Percentiles rank a stretch among this genome's conserved stretches.
Conservation (phyloP, 2,113 vertebrate species). For the Ivindomyrus marchei region DNA sequence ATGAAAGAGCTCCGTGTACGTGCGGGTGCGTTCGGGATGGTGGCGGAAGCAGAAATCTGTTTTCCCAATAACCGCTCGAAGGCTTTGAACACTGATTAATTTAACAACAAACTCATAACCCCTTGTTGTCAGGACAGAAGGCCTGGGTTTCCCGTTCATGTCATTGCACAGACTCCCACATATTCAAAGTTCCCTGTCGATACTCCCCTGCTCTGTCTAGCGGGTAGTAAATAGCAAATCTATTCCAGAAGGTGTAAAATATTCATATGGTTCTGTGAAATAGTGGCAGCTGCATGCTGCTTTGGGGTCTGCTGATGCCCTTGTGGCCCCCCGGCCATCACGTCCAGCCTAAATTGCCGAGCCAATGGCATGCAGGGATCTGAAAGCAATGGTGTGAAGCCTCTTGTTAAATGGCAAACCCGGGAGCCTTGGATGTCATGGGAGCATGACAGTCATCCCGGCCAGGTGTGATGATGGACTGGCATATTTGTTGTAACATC, state of each 20-base stretch:
- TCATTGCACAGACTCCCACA: constrained; percentile 32
- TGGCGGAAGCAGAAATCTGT: background rate
- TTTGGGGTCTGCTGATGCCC: constrained; percentile 24
- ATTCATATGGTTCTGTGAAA: constrained; percentile 50
- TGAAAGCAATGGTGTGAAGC: background rate
- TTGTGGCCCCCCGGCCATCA: background rate
- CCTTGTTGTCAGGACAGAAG: background rate
- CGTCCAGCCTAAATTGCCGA: background rate
- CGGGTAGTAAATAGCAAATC: constrained; percentile 35
- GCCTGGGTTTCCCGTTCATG: constrained; percentile 14
- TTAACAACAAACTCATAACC: constrained; percentile 15
- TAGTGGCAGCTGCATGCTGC: constrained; percentile 28
- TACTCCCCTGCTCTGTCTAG: constrained; percentile 22
- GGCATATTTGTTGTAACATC: background rate
- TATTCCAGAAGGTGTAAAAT: constrained; percentile 51
- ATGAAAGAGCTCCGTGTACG: background rate
- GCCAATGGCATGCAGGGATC: background rate
- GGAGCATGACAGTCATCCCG: background rate
- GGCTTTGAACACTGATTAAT: background rate
- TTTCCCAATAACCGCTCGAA: background rate
- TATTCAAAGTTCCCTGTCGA: constrained; percentile 34
- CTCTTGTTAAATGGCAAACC: background rate
- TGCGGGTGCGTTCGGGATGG: background rate
- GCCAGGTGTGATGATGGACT: background rate
- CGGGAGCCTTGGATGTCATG: background rate